Evolutionary conservation across 37 sponge, comb jelly and placozoan species (phyloP).

Genomic region (Ianthella basta): DNA sequence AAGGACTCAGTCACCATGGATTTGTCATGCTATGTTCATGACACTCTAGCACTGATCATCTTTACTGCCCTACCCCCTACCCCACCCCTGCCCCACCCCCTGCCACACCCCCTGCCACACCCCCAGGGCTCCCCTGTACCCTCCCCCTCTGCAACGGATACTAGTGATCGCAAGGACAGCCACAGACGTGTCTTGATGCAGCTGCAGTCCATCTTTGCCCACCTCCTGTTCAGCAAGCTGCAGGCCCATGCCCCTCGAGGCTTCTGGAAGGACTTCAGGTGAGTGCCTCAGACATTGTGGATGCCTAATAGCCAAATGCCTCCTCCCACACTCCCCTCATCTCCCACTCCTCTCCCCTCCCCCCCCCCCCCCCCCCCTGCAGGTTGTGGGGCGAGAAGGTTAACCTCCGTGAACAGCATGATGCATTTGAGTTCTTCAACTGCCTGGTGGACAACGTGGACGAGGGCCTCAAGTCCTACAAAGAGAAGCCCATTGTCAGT

Average conservation of each 20-base stretch:
- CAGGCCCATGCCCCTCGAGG: constrained; percentile 89
- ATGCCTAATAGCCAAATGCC: too few species aligned
- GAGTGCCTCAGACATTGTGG: too few species aligned
- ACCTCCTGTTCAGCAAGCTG: constrained; percentile 74
- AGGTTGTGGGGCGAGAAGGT: constrained; percentile 93
- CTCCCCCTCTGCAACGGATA: background rate
- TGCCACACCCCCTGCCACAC: background rate
- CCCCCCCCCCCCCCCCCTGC: background rate
- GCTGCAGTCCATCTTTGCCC: constrained; percentile 91
- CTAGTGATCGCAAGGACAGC: constrained; percentile 65
- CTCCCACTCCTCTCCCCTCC: too few species aligned
- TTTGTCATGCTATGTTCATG: too few species aligned
- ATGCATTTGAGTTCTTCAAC: constrained; percentile 99
- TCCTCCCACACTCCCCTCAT: too few species aligned
- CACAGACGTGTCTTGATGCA: constrained; percentile 79
- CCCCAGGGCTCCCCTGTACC: background rate
- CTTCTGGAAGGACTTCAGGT: constrained; percentile 94
- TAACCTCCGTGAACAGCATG: constrained; percentile 95
- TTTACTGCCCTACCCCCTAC: too few species aligned
- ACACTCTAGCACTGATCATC: too few species aligned
- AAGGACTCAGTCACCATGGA: background rate
- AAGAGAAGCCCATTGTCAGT: constrained; percentile 37
- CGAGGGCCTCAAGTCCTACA: constrained; percentile 82
- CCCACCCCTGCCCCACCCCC: background rate
- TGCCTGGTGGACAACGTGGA: constrained; percentile 92